phyloP scores from a whole-genome alignment of 1,140 invertebrate genomes.

The Rhyacophila brunnea region DNA sequence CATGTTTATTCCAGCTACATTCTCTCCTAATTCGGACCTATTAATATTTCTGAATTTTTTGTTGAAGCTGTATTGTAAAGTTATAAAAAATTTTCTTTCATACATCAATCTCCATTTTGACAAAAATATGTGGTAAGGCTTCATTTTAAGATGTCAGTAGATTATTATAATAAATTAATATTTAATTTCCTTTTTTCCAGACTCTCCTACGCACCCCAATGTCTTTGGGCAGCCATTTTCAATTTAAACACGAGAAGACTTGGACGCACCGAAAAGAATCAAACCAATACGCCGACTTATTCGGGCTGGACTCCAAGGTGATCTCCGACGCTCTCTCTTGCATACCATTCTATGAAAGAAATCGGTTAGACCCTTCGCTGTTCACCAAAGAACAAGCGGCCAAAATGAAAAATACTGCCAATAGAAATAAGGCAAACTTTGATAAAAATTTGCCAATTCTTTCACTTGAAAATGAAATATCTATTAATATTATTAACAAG shows the following conservation, averaged over 20 bases:
- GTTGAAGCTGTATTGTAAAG: too few species aligned
- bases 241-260: constrained; percentile 54
- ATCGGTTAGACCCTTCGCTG: constrained; percentile 39
- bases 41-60: too few species aligned
- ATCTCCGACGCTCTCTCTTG: constrained; percentile 41
- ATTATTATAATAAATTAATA: too few species aligned
- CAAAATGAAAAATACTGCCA: constrained; percentile 46
- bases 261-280: constrained; percentile 45
- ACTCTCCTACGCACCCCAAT: constrained; percentile 45
- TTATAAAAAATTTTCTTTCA: too few species aligned
- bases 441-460: constrained; percentile 44
- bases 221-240: constrained; percentile 50
- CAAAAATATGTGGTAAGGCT: not conserved
- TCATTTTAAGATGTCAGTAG: not conserved
- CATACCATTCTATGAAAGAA: constrained; percentile 50
- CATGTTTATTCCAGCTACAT: too few species aligned
- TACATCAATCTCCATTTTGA: not conserved
- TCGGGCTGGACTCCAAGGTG: constrained; percentile 47
- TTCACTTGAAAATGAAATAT: constrained; percentile 40
- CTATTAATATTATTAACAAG: constrained; percentile 38
- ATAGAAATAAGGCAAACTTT: constrained; percentile 48
- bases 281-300: constrained; percentile 48
- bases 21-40: too few species aligned
- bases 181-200: constrained; percentile 32
- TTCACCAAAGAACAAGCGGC: constrained; percentile 45